Conservation (phyloP, 2,113 vertebrate species). For the Ibidorhyncha struthersii region DNA sequence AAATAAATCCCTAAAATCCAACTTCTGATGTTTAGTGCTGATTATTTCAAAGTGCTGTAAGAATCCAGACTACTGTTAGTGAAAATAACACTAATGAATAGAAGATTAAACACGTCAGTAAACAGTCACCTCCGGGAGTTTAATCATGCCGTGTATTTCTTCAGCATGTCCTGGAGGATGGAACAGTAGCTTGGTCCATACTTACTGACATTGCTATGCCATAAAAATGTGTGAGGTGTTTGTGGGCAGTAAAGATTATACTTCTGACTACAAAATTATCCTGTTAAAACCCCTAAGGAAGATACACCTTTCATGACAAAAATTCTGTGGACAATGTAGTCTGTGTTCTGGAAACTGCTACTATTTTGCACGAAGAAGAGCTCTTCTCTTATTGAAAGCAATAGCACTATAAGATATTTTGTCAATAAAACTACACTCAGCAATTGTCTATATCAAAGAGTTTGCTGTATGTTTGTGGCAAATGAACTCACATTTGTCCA, state of each 20-base stretch:
- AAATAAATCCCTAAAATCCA: not conserved
- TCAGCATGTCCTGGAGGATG: not conserved
- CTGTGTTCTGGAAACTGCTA: not conserved
- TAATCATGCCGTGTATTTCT: not conserved
- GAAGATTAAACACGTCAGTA: not conserved
- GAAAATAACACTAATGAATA: slow-evolving; percentile 9
- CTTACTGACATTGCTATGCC: not conserved
- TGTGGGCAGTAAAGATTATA: not conserved
- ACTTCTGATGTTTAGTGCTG: not conserved
- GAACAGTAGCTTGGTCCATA: not conserved
- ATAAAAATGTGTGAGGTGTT: slow-evolving; percentile 12
- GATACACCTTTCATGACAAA: not conserved
- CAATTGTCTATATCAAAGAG: not conserved
- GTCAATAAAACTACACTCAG: not conserved
- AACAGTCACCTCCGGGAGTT: slow-evolving; percentile 6
- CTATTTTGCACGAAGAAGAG: not conserved
- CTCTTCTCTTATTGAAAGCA: not conserved
- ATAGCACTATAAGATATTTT: not conserved
- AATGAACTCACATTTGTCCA: not conserved
- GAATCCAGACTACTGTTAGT: not conserved
- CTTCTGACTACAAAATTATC: slow-evolving; percentile 17
- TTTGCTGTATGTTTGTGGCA: not conserved
- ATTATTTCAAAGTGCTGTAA: not conserved
- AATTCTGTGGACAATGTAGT: not conserved
- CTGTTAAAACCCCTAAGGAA: not conserved